A percentile compares a stretch with the other conserved stretches of the same genome.
Evolutionary conservation across 1,140 invertebrate genomes (phyloP).

Genomic region (Lepidurus arcticus): DNA sequence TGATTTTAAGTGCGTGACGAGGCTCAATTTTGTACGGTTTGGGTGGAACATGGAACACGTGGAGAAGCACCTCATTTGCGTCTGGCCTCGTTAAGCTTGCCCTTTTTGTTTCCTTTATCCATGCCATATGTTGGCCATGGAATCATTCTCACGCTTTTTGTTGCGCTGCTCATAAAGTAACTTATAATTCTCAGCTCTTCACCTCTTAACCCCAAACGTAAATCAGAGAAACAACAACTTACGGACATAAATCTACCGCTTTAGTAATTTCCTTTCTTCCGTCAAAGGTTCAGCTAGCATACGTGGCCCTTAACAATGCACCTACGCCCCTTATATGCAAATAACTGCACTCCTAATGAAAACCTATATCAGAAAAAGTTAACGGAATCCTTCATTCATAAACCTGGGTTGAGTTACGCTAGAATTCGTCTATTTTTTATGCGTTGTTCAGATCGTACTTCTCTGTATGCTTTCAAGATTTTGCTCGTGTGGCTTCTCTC

Average conservation of each 20-base stretch:
- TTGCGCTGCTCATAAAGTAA: neutral
- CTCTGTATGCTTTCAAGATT: too few species aligned
- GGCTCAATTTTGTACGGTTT: neutral
- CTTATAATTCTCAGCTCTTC: neutral
- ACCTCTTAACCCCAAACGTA: neutral
- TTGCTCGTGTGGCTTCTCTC: too few species aligned
- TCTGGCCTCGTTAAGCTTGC: neutral
- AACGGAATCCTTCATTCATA: neutral
- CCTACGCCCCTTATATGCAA: neutral
- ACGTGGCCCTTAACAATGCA: too few species aligned
- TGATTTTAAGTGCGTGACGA: too few species aligned
- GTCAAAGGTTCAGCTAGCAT: too few species aligned
- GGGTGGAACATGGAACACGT: neutral
- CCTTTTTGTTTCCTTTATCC: neutral
- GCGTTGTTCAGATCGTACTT: too few species aligned
- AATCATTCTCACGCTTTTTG: neutral
- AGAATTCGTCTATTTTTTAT: too few species aligned
- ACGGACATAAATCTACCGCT: neutral
- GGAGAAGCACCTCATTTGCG: neutral
- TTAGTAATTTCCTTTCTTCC: too few species aligned
- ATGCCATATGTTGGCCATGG: neutral
- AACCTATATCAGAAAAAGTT: neutral
- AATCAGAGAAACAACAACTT: neutral
- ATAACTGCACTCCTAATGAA: slow-evolving; percentile 2
- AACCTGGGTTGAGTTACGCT: neutral